Percentiles rank a stretch among this genome's conserved stretches.
phyloP scores from a whole-genome alignment of 2,113 vertebrate genomes.

The Leucopsar rothschildi region DNA sequence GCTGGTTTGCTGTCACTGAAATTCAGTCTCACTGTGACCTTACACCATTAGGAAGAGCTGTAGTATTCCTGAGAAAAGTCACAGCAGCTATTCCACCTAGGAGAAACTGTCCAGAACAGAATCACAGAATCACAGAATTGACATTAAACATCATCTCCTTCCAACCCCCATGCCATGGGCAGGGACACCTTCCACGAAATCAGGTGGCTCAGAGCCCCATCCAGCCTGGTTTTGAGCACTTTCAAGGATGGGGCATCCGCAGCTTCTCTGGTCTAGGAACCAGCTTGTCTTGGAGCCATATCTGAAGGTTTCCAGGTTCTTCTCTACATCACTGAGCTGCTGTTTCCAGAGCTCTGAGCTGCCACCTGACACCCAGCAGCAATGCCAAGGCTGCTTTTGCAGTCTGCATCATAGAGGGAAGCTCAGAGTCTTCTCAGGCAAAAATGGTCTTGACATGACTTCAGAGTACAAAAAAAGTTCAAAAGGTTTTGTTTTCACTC shows the following conservation, averaged over 20 bases:
- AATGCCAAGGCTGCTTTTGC: neutral
- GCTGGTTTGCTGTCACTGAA: neutral
- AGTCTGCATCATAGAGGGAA: neutral
- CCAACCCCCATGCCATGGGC: neutral
- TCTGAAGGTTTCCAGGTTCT: neutral
- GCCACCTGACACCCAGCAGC: neutral
- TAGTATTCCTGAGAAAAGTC: neutral
- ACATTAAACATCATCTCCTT: neutral
- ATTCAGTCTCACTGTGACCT: neutral
- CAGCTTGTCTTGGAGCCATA: neutral
- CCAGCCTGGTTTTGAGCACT: neutral
- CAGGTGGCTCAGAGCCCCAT: neutral
- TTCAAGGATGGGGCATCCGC: too few relatives aligned
- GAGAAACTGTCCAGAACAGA: neutral
- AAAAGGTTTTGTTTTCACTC: constrained; percentile 44
- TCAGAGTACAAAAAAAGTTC: neutral
- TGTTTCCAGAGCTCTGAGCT: neutral
- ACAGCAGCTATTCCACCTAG: neutral
- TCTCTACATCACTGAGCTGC: neutral
- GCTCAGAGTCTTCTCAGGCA: neutral
- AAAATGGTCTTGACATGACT: constrained; percentile 10
- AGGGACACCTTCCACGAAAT: neutral
- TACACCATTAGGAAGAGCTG: neutral
- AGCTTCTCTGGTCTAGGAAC: neutral
- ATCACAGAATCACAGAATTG: neutral